phyloP scores from a whole-genome alignment of 2,888 invertebrate species.

The Trachelus troglodyta region DNA sequence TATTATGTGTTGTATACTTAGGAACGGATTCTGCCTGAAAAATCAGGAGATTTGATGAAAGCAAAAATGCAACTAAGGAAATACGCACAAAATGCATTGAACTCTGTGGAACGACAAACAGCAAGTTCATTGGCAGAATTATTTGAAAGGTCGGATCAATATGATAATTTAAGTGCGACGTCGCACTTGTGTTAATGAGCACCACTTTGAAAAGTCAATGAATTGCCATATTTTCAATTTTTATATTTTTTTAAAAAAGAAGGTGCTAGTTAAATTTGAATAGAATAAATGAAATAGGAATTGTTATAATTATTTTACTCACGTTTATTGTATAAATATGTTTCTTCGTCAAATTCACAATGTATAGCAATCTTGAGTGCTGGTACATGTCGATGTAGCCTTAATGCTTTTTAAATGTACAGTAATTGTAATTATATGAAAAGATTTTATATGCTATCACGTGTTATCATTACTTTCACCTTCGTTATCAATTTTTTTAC shows the following conservation, averaged over 20 bases:
- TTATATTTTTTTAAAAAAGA: not conserved
- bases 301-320: not conserved
- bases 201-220: not conserved
- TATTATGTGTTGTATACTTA: conserved; percentile 29
- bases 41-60: conserved; percentile 54
- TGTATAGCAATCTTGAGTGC: not conserved
- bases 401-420: not conserved
- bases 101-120: conserved; percentile 47
- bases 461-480: not conserved
- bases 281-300: not conserved
- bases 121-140: conserved; percentile 48
- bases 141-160: conserved; percentile 44
- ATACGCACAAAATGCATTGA: conserved; percentile 42
- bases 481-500: conserved; percentile 24
- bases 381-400: not conserved
- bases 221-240: not conserved
- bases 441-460: not conserved
- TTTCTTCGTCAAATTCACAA: not conserved
- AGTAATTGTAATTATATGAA: too few relatives aligned
- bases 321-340: not conserved
- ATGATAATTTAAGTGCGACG: conserved; percentile 30
- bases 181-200: not conserved
- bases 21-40: conserved; percentile 60
- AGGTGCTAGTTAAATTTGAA: not conserved
- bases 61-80: conserved; percentile 51